Evolutionary conservation across 2,797 vertebrate genomes (phyloP), one percentile per base, ranked within the genome.

Genomic region (Gobionotothen gibberifrons): DNA sequence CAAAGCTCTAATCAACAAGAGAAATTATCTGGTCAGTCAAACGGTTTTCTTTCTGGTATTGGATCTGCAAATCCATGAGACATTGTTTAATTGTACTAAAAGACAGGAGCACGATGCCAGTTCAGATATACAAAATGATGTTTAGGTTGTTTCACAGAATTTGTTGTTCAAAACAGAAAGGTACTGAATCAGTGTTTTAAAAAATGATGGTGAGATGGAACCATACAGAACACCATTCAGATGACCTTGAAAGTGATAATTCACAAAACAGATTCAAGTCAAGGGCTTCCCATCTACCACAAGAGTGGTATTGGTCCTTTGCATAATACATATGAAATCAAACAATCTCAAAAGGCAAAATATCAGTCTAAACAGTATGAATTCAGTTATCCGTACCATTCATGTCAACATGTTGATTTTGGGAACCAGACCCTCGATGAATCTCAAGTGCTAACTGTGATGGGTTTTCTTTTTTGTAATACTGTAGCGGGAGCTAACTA

Each of bases 401-500:
- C 17, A 2, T 55, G 43, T 65, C 19, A 54, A 61, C 1, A 1
- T 62, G 32, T 26, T 22, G 60, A 64, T 67, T 43, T 79, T 47
- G 14, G 26, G 32, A 62, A 77, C 22, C 29, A 52, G 13, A 48
- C 39, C 48, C 39, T 39, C 36, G 5, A 53, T 60, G 13, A 63
- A 76, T 59, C 32, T 81, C 26, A 82, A 84, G 78, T 82, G 85
- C 81, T 78, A 42, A 74, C 66, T 78, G 76, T 83, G 76, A 71
- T 75, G 16, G 55, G 56, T 42, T 32, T 12, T 32, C 5, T 52
- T 43, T 59, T 56, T 74, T 68, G 48, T 26, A 26, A 26, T 52
- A 80, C 52, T 67, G 66, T 64, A 70, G 76, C 63, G 78, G 73
- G 69, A 90, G 80, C 75, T 15, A 83, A 89, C 74, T 84, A 85